A percentile compares a stretch with the other conserved stretches of the same genome.
Conservation (phyloP, 2,888 invertebrate genomes). For the Cataglyphis albicans region DNA sequence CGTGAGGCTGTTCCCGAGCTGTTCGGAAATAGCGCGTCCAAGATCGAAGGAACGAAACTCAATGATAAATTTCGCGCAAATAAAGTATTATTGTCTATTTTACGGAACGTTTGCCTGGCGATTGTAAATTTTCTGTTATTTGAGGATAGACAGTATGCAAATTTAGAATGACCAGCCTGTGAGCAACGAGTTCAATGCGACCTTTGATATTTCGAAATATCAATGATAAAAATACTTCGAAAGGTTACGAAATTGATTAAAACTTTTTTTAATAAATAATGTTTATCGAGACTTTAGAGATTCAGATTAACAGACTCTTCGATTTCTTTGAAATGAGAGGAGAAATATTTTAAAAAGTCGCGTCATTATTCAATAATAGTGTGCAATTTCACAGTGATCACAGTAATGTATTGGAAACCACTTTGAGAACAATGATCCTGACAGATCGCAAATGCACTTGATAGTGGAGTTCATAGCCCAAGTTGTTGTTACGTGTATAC, state of each 20-base stretch:
- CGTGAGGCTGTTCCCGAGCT: constrained; percentile 4
- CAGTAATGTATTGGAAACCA: constrained; percentile 1
- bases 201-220: constrained; percentile 31
- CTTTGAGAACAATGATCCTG: constrained; percentile 10
- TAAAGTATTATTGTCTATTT: not conserved
- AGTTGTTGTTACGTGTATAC: constrained; percentile 49
- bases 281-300: not conserved
- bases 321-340: not conserved
- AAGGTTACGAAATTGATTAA: not conserved
- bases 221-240: not conserved
- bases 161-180: not conserved
- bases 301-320: not conserved
- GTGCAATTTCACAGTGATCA: not conserved
- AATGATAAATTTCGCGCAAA: constrained; percentile 1
- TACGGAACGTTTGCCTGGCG: not conserved
- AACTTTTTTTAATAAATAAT: not conserved
- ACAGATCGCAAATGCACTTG: constrained; percentile 46
- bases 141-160: not conserved
- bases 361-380: not conserved
- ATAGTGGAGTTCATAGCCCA: constrained; percentile 46
- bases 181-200: not conserved
- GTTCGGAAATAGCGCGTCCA: constrained; percentile 5
- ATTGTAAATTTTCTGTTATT: constrained; percentile 17
- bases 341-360: not conserved
- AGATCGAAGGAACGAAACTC: not conserved